Base-by-base conservation (phyloP, 2,888 invertebrate species). In the Hoplodrina ambigua region DNA sequence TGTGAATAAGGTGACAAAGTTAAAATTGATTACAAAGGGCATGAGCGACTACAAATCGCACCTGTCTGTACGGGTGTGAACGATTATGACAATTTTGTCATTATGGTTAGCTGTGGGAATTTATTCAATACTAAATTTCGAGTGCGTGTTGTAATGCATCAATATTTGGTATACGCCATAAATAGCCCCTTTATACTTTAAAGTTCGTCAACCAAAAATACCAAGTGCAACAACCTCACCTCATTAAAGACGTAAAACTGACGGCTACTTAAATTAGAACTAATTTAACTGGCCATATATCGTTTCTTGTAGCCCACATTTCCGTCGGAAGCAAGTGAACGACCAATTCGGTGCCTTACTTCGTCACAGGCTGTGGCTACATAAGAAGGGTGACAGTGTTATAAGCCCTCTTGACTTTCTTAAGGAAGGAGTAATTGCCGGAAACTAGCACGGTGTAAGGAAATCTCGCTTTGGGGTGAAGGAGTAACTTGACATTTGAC, bases 401-500 rank as follows among this genome's bases (percentile, higher is more conserved):
- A 86, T 87, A 88, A 85, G 86, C 91, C 92, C 93, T 89, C 88
- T 86, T 87, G 86, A 89, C 87, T 89, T 89, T 88, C 90, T 90
- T 87, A 88, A 92, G 94, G 94, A 94, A 94, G 91, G 88, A 86
- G 89, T 95, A 95, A 96, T 96, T 94, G 85, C 95, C 94, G 96
- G 96, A 96, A 94, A 88, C 92, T 90, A 80, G 86, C 87, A 84
- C 83, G 88, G 80, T 88, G 92, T 92, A 90, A 94, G 93, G 93
- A 94, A 94, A 92, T 92, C 84, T 87, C 82, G 87, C 85, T 89
- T 90, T 88, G 89, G 93, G 94, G 94, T 91, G 89, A 90, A 92
- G 88, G 87, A 93, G 91, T 94, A 17, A 46, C 46, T 46, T 46
- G 94, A 95, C 95, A 96, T 94, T 95, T 94, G 94, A 95, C 93